Conservation (phyloP, 1,140 invertebrate genomes). For the Littorina saxatilis region DNA sequence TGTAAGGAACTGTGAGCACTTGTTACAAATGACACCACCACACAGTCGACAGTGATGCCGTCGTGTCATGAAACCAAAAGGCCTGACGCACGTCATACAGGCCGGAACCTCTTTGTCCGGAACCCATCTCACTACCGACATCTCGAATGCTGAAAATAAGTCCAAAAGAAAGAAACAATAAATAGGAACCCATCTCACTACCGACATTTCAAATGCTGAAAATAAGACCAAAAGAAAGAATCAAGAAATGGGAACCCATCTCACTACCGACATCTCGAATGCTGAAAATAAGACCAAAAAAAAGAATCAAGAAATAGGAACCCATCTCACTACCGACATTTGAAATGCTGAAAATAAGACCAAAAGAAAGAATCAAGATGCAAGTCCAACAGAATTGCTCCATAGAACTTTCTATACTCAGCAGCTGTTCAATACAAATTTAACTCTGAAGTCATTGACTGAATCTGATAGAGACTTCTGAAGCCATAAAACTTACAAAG, state of each 20-base stretch:
- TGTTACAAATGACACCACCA: slow-evolving; percentile 95
- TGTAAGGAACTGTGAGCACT: slow-evolving; percentile 93
- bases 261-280: slow-evolving; percentile 85
- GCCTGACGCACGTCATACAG: slow-evolving; percentile 93
- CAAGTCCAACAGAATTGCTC: too few species aligned
- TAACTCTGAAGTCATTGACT: too few species aligned
- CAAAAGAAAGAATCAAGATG: neutral
- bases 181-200: slow-evolving; percentile 93
- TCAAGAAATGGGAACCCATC: slow-evolving; percentile 85
- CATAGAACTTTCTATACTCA: too few species aligned
- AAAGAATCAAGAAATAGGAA: slow-evolving; percentile 77
- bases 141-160: slow-evolving; percentile 84
- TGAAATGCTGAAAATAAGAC: slow-evolving; percentile 62
- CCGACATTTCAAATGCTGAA: slow-evolving; percentile 78
- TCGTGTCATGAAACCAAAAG: slow-evolving; percentile 90
- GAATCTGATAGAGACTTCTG: too few species aligned
- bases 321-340: slow-evolving; percentile 91
- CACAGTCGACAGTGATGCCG: slow-evolving; percentile 98
- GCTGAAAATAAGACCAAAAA: neutral
- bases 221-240: neutral
- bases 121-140: slow-evolving; percentile 92
- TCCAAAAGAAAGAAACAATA: neutral
- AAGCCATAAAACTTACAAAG: too few species aligned
- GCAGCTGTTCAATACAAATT: too few species aligned
- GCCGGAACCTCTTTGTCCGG: slow-evolving; percentile 92